These are phyloP conservation scores for Enteromius afrohamiltoni DNA, from an alignment of 2,797 vertebrate genomes.

Conservation along the genomic window DNA sequence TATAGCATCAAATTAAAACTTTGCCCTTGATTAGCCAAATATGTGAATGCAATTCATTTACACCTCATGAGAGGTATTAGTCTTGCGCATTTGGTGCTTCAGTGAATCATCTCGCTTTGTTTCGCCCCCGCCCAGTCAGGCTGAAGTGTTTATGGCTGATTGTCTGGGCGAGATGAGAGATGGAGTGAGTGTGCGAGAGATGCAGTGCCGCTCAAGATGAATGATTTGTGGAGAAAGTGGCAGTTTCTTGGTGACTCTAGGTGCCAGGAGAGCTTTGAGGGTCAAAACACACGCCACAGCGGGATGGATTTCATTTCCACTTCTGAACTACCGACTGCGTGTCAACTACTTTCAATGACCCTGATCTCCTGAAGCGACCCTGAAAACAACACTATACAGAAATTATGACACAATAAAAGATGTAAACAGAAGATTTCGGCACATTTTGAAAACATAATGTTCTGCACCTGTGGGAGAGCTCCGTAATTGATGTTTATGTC, in stretches of 20 bases:
- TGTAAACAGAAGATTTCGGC: not conserved
- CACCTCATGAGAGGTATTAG: constrained; percentile 41
- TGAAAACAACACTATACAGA: constrained; percentile 10
- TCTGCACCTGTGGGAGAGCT: constrained; percentile 25
- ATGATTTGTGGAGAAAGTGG: constrained; percentile 40
- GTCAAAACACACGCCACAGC: constrained; percentile 27
- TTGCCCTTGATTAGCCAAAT: constrained; percentile 44
- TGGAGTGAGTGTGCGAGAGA: constrained; percentile 23
- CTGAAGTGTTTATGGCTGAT: constrained; percentile 42
- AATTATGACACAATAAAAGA: not conserved
- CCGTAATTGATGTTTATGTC: constrained; percentile 40
- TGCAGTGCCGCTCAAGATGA: constrained; percentile 19
- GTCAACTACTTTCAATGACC: constrained; percentile 21
- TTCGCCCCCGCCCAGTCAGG: constrained; percentile 3
- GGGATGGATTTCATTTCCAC: constrained; percentile 28
- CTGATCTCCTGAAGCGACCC: constrained; percentile 16
- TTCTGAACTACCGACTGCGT: constrained; percentile 15
- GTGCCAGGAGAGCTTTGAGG: constrained; percentile 23
- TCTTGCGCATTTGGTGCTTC: constrained; percentile 31
- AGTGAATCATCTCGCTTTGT: constrained; percentile 22
- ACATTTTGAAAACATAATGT: constrained; percentile 17
- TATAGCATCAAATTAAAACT: constrained; percentile 27
- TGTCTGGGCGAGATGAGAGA: constrained; percentile 34
- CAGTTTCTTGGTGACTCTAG: constrained; percentile 38
- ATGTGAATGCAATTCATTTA: constrained; percentile 39